phyloP scores from a whole-genome alignment of 2,113 vertebrate species.

The Isurus oxyrinchus region DNA sequence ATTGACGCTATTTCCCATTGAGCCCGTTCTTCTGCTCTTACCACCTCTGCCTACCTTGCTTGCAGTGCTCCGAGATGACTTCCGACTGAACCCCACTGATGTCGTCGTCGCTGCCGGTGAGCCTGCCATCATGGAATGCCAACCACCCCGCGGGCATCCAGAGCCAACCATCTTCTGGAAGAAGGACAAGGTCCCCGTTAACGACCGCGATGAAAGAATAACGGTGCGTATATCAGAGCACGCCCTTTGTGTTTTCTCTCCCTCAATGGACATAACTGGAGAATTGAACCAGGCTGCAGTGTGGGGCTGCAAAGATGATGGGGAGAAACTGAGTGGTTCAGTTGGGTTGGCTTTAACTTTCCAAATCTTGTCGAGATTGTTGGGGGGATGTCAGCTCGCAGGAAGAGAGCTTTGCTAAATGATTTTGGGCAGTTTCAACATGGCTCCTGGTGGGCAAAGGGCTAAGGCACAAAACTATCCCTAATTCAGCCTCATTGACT shows the following conservation, averaged over 20 bases:
- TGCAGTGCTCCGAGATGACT: constrained; percentile 91
- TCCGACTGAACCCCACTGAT: constrained; percentile 92
- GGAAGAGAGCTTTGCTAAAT: background rate
- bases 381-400: background rate
- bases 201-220: constrained; percentile 89
- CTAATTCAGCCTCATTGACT: background rate
- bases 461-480: background rate
- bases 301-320: no score
- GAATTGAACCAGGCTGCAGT: background rate
- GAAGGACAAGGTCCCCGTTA: constrained; percentile 89
- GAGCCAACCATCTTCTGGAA: constrained; percentile 98
- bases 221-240: constrained; percentile 63
- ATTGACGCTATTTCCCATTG: rapidly evolving
- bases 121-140: constrained; percentile 90
- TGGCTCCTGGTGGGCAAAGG: background rate
- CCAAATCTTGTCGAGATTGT: background rate
- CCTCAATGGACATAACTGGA: background rate
- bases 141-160: constrained; percentile 89
- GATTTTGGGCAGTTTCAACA: background rate
- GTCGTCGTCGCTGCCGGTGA: constrained; percentile 93
- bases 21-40: background rate
- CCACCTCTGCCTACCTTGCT: constrained; percentile 35
- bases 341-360: background rate
- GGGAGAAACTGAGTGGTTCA: background rate
- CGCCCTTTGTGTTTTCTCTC: no score